Percentiles rank a stretch among this genome's conserved stretches.
phyloP scores from a whole-genome alignment of 1,140 invertebrate genomes.

The Drosophila lacteicornis region DNA sequence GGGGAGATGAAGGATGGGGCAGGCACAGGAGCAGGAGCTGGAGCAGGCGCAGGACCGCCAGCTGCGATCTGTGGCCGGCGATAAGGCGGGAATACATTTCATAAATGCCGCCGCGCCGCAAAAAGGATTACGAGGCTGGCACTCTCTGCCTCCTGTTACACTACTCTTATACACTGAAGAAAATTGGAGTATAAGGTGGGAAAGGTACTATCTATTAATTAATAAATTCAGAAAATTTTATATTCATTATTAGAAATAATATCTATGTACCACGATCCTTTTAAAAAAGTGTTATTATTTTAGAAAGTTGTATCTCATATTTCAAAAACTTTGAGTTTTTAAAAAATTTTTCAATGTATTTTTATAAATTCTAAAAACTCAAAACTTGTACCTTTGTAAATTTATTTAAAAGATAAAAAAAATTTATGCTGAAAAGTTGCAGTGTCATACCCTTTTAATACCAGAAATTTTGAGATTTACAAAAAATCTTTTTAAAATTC shows the following conservation, averaged over 20 bases:
- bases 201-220: background rate
- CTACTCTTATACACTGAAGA: background rate
- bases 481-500: no score
- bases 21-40: constrained; percentile 29
- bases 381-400: background rate
- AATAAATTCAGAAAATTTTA: background rate
- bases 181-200: background rate
- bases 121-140: constrained; percentile 66
- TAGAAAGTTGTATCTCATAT: no score
- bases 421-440: no score
- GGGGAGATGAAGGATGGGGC: constrained; percentile 10
- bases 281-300: no score
- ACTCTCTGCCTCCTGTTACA: background rate
- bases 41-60: constrained; percentile 48
- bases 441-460: no score
- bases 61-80: constrained; percentile 65
- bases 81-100: constrained; percentile 75
- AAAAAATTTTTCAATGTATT: no score
- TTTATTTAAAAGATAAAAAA: background rate
- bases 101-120: constrained; percentile 69
- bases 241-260: no score
- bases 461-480: no score
- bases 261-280: no score
- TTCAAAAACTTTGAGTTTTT: no score
- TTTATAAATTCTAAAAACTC: no score